Evolutionary conservation across 64 coral and sea anemone species (phyloP).

Genomic region (Exaiptasia diaphana): DNA sequence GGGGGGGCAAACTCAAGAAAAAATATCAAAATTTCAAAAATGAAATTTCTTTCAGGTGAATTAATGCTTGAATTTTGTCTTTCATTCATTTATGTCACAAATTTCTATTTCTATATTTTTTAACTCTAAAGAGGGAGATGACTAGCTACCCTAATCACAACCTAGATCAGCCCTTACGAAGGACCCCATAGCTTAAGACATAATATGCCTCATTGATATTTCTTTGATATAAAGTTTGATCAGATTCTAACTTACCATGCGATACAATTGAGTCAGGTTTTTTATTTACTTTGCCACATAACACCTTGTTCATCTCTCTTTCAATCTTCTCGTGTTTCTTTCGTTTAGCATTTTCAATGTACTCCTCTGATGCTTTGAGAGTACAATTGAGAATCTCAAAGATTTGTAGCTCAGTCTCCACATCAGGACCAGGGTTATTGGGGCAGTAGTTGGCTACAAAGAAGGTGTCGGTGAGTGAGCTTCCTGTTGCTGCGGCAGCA

Average conservation of each 20-base stretch:
- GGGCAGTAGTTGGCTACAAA: conserved; percentile 65
- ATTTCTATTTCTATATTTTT: not conserved
- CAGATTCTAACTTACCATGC: not conserved
- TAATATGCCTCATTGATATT: not conserved
- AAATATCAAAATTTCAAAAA: too few relatives aligned
- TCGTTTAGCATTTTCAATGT: not conserved
- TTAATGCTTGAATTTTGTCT: not conserved
- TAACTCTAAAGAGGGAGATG: too few relatives aligned
- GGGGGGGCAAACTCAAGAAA: too few relatives aligned
- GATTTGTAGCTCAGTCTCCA: conserved; percentile 50
- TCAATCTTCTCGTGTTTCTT: not conserved
- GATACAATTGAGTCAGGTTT: not conserved
- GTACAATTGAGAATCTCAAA: conserved; percentile 63
- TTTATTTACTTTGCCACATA: not conserved
- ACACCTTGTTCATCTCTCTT: not conserved
- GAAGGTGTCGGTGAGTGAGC: conserved; percentile 70
- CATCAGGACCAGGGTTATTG: conserved; percentile 11
- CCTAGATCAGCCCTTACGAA: not conserved
- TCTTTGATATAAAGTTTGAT: not conserved
- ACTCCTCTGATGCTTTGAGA: conserved; percentile 49
- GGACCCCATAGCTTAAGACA: not conserved
- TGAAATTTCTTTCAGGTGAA: not conserved
- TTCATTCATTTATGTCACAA: not conserved
- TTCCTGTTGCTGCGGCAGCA: conserved; percentile 69
- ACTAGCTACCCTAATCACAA: too few relatives aligned